Evolutionary conservation across 2,113 vertebrate genomes (phyloP), one percentile per base, ranked within the genome.

Genomic region (Pseudorasbora parva): DNA sequence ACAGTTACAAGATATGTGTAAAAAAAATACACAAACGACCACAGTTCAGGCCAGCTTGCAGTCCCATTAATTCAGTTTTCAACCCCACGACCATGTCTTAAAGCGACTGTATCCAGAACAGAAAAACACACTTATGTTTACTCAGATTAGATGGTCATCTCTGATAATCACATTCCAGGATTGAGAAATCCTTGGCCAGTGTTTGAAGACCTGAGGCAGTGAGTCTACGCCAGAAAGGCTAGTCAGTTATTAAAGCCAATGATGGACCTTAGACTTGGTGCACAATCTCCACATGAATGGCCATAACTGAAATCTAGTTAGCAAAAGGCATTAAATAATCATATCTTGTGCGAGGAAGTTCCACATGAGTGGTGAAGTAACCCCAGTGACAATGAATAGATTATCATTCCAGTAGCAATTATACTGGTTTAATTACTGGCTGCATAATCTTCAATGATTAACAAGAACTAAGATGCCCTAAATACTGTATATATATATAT

Each of bases 321-420:
- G 3, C 49, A 75, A 51, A 51, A 33, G 27, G 17, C 49, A 56
- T 75, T 75, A 75, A 33, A 43, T 17, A 33, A 54, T 54, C 14
- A 54, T n/a, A 51, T 74, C 45, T 27, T 49, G 15, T 75, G 49
- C 27, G 21, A 75, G 17, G 17, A 30, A 33, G 49, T 33, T 75
- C 49, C 73, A 75, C 25, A 54, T 75, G 73, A 75, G 73, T 33
- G 47, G 72, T 19, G 25, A 27, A 75, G 72, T 21, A 75, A 54
- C 73, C 54, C 17, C 49, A 33, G 73, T 75, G 27, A 56, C 49
- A 75, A 10, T 54, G 60, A 64, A 64, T 54, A 33, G 49, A 75
- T 21, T 30, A 75, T 33, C 2, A 21, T 56, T 56, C 5, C 49
- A 27, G 19, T 56, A 75, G 73, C 73, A 75, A 56, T 75, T 75